Evolutionary conservation across 2,888 invertebrate species (phyloP), one percentile per base, ranked within the genome.

Genomic region (Lucinisca nassula): DNA sequence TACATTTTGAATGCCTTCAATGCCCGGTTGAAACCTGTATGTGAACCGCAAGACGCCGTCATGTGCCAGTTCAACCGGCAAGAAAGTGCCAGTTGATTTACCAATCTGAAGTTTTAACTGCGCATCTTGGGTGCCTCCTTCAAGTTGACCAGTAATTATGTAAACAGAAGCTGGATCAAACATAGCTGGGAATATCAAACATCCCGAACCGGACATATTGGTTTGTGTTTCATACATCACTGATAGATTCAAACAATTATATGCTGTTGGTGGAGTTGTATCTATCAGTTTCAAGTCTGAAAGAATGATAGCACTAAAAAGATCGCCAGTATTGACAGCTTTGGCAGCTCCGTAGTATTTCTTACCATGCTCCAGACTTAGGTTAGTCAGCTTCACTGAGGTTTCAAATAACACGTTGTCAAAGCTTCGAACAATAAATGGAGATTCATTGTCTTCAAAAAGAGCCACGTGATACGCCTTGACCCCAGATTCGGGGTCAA

Each of bases 251-350:
- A 12, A 27, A 74, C 85, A 85, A 10, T 10, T 45, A n/a, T 40
- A 73, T 27, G 58, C 78, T 32, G 37, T 2, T 24, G 85, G 85
- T 27, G 85, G 55, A 2, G 82, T 61, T 0, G 21, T 35, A 30
- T 85, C 85, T 21, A 85, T 27, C 21, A n/a, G 24, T 78, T 37
- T 51, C 27, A 14, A n/a, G 4, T 24, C 21, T 35, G 85, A 78
- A 14, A 17, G 17, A 10, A 38, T 17, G 17, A 37, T 30, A 1
- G 0, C 14, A 61, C 82, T 85, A 1, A 27, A 38, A 58, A 77
- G 85, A 32, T 82, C 80, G 4, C 82, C 85, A n/a, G 73, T 74
- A 45, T 85, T 82, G 10, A 72, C 35, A 6, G 85, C 88, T 49
- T 83, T 77, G 1, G 85, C 83, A 38, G 80, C 37, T 0, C 79